These are phyloP conservation scores for Drosophila santomea DNA, from an alignment of 1,140 invertebrate species.

Conservation along the genomic window DNA sequence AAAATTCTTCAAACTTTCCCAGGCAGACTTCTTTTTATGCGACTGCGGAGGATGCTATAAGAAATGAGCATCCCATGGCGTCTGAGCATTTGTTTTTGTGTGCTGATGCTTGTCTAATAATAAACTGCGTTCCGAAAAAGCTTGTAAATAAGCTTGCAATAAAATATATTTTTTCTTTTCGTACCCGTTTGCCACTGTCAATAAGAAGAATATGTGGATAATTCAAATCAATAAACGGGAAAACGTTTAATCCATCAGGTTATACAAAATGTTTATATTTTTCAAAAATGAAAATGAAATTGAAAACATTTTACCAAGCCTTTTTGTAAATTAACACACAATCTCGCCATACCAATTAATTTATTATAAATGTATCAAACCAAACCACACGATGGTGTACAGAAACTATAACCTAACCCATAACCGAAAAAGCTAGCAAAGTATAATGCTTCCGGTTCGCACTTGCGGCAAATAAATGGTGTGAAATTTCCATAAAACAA, in stretches of 20 bases:
- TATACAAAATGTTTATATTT: too few species aligned
- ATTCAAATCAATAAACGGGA: slow-evolving; percentile 24
- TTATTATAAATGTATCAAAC: slow-evolving; percentile 27
- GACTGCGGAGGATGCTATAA: slow-evolving; percentile 22
- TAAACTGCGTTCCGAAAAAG: slow-evolving; percentile 27
- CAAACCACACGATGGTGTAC: slow-evolving; percentile 32
- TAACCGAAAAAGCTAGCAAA: slow-evolving; percentile 31
- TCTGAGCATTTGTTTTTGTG: slow-evolving; percentile 24
- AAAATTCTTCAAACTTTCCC: slow-evolving; percentile 49
- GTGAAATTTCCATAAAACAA: slow-evolving; percentile 82
- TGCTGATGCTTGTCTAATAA: slow-evolving; percentile 31
- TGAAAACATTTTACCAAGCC: background rate
- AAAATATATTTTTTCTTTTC: slow-evolving; percentile 33
- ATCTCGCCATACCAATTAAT: slow-evolving; percentile 6
- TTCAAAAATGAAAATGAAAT: too few species aligned
- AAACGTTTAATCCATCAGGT: background rate
- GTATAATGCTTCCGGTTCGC: slow-evolving; percentile 67
- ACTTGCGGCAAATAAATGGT: slow-evolving; percentile 79
- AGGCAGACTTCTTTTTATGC: slow-evolving; percentile 17
- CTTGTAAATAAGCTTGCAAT: slow-evolving; percentile 27
- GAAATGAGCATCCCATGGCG: slow-evolving; percentile 36
- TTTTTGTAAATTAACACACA: background rate
- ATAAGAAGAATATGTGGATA: slow-evolving; percentile 30
- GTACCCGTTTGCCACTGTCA: slow-evolving; percentile 2
- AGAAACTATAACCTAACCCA: slow-evolving; percentile 54